A percentile compares a stretch with the other conserved stretches of the same genome.
Evolutionary conservation across 2,797 vertebrate species (phyloP).

Genomic region (Emys orbicularis): DNA sequence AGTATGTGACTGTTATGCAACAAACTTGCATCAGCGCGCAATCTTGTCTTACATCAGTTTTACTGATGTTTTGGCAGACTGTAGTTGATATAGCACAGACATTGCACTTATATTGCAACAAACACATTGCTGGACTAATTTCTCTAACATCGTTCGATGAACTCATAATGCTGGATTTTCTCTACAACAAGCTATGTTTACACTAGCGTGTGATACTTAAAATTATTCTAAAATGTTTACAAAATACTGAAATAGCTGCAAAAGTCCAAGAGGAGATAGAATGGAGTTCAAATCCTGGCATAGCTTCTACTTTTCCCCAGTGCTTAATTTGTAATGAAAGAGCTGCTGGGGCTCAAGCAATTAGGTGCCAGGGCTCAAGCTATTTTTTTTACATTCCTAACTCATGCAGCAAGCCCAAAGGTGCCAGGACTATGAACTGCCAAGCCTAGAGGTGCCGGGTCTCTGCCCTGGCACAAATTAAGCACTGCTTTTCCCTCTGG

Average conservation of each 20-base stretch:
- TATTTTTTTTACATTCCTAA: no score
- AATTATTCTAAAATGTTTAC: conserved; percentile 22
- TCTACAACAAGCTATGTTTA: conserved; percentile 35
- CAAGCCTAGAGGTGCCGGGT: no score
- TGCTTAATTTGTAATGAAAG: no score
- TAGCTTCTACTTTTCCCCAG: neutral
- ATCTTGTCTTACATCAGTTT: conserved; percentile 45
- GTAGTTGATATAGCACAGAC: conserved; percentile 16
- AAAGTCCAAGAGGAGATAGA: neutral
- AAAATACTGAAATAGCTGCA: conserved; percentile 22
- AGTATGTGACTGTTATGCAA: neutral
- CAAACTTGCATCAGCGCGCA: conserved; percentile 4
- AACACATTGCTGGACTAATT: neutral
- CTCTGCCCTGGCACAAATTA: no score
- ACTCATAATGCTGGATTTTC: conserved; percentile 25
- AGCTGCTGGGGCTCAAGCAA: no score
- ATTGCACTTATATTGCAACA: conserved; percentile 37
- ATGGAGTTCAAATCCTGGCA: neutral
- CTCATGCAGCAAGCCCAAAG: no score
- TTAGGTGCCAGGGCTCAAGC: no score
- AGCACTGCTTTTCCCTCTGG: neutral
- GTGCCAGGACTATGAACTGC: no score
- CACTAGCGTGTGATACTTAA: conserved; percentile 16
- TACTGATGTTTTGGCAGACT: conserved; percentile 49
- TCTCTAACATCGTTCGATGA: neutral